phyloP scores from a whole-genome alignment of 53 echinoderm and acorn worm species.

The Mesocentrotus franciscanus region DNA sequence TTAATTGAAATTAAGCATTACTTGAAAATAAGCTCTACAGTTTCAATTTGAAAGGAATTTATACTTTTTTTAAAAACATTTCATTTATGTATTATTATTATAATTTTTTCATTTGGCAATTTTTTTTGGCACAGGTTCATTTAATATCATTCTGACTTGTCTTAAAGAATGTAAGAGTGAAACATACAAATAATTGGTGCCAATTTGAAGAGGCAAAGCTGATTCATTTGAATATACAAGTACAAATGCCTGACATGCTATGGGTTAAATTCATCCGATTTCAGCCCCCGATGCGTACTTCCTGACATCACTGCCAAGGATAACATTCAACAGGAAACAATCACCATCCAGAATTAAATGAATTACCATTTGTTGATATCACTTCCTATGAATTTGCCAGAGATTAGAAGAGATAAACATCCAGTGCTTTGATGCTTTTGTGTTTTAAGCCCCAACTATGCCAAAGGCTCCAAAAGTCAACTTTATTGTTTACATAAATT shows the following conservation, averaged over 20 bases:
- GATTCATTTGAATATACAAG: too few relatives aligned
- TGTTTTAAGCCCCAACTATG: neutral
- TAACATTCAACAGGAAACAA: conserved; percentile 9
- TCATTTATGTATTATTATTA: too few relatives aligned
- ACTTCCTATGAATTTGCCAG: conserved; percentile 25
- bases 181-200: too few relatives aligned
- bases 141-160: too few relatives aligned
- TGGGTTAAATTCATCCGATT: neutral
- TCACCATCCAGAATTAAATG: neutral
- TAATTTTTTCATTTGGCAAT: too few relatives aligned
- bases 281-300: neutral
- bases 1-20: too few relatives aligned
- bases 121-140: too few relatives aligned
- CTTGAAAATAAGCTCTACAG: too few relatives aligned
- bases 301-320: conserved; percentile 12
- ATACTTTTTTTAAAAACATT: too few relatives aligned
- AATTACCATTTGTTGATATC: conserved; percentile 44
- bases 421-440: neutral
- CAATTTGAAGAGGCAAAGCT: too few relatives aligned
- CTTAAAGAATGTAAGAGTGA: too few relatives aligned
- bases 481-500: neutral
- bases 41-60: too few relatives aligned
- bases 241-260: neutral
- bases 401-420: conserved; percentile 1
- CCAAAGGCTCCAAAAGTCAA: neutral